These are phyloP conservation scores for Cremastobaeus sp. DNA, from an alignment of 2,888 invertebrate species.

Conservation along the genomic window DNA sequence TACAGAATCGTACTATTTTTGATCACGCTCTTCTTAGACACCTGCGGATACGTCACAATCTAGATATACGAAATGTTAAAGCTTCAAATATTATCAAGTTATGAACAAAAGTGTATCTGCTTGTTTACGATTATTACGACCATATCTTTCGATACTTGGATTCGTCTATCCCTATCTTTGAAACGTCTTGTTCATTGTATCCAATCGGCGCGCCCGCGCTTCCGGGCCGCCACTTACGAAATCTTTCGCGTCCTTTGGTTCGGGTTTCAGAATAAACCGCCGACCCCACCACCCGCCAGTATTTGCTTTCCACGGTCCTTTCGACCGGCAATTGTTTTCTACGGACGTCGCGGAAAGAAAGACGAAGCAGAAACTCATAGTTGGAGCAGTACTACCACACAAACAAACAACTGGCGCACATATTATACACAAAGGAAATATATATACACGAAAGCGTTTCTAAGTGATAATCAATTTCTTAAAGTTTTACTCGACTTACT, in stretches of 20 bases:
- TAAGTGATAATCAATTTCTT: conserved; percentile 61
- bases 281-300: too few relatives aligned
- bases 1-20: conserved; percentile 59
- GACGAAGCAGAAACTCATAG: not conserved
- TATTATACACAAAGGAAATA: too few relatives aligned
- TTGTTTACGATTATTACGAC: conserved; percentile 40
- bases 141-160: conserved; percentile 44
- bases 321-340: too few relatives aligned
- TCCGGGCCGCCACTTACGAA: conserved; percentile 5
- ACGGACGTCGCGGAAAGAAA: too few relatives aligned
- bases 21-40: conserved; percentile 57
- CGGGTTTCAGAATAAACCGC: too few relatives aligned
- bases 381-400: not conserved
- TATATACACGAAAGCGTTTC: conserved; percentile 48
- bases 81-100: conserved; percentile 54
- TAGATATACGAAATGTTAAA: conserved; percentile 50
- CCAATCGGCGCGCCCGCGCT: not conserved
- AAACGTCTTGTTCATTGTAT: conserved; percentile 16
- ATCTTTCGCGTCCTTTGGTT: conserved; percentile 26
- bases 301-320: too few relatives aligned
- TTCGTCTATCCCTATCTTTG: conserved; percentile 31
- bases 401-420: conserved; percentile 27
- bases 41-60: conserved; percentile 34
- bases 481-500: conserved; percentile 56
- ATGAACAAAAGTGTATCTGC: conserved; percentile 33